phyloP scores from a whole-genome alignment of 2,113 vertebrate genomes.

The Phyllostomus hastatus region DNA sequence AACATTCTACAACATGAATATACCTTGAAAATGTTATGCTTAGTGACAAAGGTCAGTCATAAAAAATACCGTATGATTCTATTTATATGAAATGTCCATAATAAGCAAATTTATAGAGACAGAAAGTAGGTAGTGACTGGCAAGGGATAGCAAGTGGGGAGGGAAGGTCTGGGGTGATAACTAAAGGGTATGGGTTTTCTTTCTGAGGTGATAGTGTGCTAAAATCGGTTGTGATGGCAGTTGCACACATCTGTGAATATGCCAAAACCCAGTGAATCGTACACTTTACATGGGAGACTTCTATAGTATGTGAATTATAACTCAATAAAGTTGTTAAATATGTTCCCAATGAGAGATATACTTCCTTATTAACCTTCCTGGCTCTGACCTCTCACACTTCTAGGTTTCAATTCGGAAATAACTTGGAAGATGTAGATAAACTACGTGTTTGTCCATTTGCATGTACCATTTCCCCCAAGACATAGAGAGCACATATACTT shows the following conservation, averaged over 20 bases:
- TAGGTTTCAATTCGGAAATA: background rate
- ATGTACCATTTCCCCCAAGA: background rate
- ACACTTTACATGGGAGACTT: accelerated
- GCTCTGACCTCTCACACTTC: accelerated
- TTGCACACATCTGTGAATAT: accelerated
- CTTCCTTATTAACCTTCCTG: background rate
- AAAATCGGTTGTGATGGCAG: background rate
- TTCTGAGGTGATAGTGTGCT: background rate
- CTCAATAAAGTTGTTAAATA: background rate
- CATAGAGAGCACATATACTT: accelerated
- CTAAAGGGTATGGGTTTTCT: background rate
- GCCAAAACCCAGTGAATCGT: background rate
- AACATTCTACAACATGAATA: accelerated
- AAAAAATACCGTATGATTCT: accelerated
- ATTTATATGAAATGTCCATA: background rate
- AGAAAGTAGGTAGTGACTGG: background rate
- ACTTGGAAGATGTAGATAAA: background rate
- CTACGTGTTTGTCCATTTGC: accelerated
- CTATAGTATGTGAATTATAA: accelerated
- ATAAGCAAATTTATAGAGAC: background rate
- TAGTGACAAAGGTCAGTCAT: background rate
- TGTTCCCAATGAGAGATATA: accelerated
- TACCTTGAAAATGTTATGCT: background rate
- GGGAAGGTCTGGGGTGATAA: accelerated
- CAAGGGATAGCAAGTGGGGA: accelerated